Conservation (phyloP, 1,140 invertebrate genomes). For the Coptotermes formosanus region DNA sequence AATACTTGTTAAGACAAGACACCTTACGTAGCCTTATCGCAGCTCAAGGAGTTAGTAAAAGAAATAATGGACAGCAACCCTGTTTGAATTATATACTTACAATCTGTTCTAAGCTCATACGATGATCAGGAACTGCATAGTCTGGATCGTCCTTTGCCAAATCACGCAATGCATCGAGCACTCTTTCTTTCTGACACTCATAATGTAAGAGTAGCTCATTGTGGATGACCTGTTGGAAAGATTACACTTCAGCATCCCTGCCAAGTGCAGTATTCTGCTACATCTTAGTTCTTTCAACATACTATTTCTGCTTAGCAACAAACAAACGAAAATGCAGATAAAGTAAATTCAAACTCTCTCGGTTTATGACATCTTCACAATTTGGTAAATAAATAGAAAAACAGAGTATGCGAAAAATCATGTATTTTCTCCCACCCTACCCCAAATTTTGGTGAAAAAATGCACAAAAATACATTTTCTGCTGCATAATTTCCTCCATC, state of each 20-base stretch:
- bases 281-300: too few relatives aligned
- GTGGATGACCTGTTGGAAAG: slow-evolving; percentile 53
- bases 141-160: slow-evolving; percentile 43
- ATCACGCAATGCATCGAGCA: slow-evolving; percentile 56
- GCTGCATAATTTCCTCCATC: too few relatives aligned
- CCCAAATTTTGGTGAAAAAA: too few relatives aligned
- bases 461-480: too few relatives aligned
- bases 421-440: too few relatives aligned
- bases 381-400: too few relatives aligned
- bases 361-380: too few relatives aligned
- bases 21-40: too few relatives aligned
- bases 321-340: too few relatives aligned
- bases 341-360: too few relatives aligned
- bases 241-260: slow-evolving; percentile 37
- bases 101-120: slow-evolving; percentile 14
- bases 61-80: neutral
- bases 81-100: slow-evolving; percentile 7
- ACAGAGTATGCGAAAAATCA: too few relatives aligned
- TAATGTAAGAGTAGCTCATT: slow-evolving; percentile 59
- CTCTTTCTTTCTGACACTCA: slow-evolving; percentile 62
- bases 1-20: neutral
- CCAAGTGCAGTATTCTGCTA: neutral
- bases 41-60: neutral
- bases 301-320: neutral
- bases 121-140: slow-evolving; percentile 39